Evolutionary conservation across 2,113 vertebrate species (phyloP).

Genomic region (Gnathonemus longibarbis): DNA sequence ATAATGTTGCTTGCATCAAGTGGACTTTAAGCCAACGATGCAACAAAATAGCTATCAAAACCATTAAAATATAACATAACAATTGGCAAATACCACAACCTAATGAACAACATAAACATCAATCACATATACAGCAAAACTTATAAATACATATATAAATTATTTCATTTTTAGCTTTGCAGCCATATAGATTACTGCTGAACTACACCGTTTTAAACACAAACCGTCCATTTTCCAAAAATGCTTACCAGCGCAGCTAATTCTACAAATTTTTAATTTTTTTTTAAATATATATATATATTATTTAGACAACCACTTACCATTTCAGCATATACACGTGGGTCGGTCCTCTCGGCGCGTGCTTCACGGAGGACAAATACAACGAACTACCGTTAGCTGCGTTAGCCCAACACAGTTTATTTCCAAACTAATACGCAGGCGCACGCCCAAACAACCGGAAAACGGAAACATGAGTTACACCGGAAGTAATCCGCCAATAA

Average conservation of each 20-base stretch:
- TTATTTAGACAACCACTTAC: not conserved
- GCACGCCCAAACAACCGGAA: not conserved
- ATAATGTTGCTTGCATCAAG: not conserved
- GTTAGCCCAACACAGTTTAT: not conserved
- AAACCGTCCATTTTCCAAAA: not conserved
- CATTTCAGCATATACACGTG: not conserved
- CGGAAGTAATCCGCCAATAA: not conserved
- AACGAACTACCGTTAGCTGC: not conserved
- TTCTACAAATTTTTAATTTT: not conserved
- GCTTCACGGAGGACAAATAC: constrained; percentile 65
- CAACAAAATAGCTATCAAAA: not conserved
- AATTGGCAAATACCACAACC: not conserved
- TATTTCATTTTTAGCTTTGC: not conserved
- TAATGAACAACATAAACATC: not conserved
- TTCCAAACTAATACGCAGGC: constrained; percentile 22
- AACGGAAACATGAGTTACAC: constrained; percentile 29
- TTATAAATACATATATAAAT: not conserved
- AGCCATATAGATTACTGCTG: not conserved
- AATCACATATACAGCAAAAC: not conserved
- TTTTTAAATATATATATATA: not conserved
- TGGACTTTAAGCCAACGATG: not conserved
- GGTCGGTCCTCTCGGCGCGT: constrained; percentile 62
- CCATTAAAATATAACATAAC: not conserved
- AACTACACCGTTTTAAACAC: not conserved
- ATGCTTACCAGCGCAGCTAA: not conserved